Evolutionary conservation across 2,113 vertebrate species (phyloP), one percentile per base, ranked within the genome.

Genomic region (Phoxinus phoxinus): DNA sequence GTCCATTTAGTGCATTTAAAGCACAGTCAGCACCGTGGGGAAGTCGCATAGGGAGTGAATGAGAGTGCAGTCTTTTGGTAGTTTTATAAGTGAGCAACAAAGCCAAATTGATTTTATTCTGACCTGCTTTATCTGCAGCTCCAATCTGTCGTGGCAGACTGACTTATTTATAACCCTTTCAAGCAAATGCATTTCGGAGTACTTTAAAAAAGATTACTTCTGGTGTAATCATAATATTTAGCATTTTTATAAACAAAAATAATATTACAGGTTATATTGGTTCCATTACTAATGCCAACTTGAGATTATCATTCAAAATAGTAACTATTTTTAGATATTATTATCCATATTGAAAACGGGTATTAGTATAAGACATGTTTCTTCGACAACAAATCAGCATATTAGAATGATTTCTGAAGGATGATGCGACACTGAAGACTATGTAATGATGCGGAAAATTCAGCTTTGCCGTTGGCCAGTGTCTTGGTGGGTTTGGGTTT

Each of bases 31-130:
- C 71, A 58, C 51, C 17, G 10, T 51, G 13, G 77, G 63, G 84
- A 67, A n/a, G 23, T 11, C 6, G 72, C 35, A 75, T 15, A n/a
- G 75, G 65, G 63, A 73, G 51, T 15, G 61, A 59, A 63, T 19
- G 72, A 81, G 78, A 61, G 53, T 72, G 61, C 35, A 61, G 84
- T 63, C 79, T 48, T 78, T 56, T 80, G 63, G 67, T 58, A 51
- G 75, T 86, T 76, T 35, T 63, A 86, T 80, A 75, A 88, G 80
- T 65, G 63, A 86, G 56, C 84, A 85, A 58, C 85, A 67, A 79
- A 51, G 87, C 41, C 71, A 86, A 83, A 84, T 46, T 83, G 81
- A 84, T 85, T 74, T 65, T 78, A 67, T 67, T n/a, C 41, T 86
- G 84, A 83, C 81, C 80, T 27, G 41, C 41, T 58, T 69, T 88